Conservation (phyloP, 2,797 vertebrate genomes). For the Halcyon chelicuti region DNA sequence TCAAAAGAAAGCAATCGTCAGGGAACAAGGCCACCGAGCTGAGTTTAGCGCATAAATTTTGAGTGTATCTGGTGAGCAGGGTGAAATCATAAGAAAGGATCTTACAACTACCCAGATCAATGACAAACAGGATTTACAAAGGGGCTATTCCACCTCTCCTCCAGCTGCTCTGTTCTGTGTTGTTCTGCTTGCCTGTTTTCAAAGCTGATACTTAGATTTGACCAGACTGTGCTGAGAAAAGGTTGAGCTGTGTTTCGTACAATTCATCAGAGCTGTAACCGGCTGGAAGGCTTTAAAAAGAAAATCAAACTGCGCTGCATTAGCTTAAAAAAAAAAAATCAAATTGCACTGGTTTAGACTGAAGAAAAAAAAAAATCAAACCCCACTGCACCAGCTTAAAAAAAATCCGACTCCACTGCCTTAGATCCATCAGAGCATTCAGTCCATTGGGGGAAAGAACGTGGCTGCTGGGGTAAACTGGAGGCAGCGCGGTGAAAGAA, state of each 20-base stretch:
- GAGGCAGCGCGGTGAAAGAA: not conserved
- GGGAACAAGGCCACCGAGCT: rapidly evolving
- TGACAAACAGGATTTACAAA: not conserved
- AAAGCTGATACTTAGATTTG: not conserved
- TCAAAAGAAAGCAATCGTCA: not conserved
- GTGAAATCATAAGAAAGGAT: not conserved
- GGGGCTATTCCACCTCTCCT: not conserved
- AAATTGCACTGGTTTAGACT: too few relatives aligned
- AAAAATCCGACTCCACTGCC: not conserved
- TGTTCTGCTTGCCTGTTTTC: not conserved
- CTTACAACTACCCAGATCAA: not conserved
- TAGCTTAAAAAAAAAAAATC: not conserved
- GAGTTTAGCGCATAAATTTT: not conserved
- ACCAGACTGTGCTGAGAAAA: not conserved
- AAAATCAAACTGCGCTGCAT: not conserved
- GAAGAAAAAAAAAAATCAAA: not conserved
- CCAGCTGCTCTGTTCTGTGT: not conserved
- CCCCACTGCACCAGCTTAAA: not conserved
- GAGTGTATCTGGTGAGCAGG: not conserved
- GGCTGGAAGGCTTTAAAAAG: not conserved
- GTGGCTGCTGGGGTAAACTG: not conserved
- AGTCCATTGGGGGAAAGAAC: not conserved
- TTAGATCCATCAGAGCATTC: not conserved
- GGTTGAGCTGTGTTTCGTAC: not conserved
- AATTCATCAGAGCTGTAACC: not conserved